phyloP scores from a whole-genome alignment of 92 coral and sea anemone species.

The Phenganax marumi region DNA sequence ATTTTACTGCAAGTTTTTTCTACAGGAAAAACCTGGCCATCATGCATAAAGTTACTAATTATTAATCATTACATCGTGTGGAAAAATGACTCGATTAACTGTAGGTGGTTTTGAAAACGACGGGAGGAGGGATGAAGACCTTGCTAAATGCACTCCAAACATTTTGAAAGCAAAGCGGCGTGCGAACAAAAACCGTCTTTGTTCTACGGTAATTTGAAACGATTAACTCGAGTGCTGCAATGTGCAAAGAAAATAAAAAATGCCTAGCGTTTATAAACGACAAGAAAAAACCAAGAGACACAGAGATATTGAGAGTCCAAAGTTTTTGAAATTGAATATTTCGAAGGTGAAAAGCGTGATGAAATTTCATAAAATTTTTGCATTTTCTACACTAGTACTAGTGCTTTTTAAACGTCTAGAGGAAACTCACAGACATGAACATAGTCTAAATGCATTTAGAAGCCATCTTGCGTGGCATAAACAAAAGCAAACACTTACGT shows the following conservation, averaged over 20 bases:
- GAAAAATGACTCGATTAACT: neutral
- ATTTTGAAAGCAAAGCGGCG: neutral
- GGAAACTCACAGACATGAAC: neutral
- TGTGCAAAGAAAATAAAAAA: neutral
- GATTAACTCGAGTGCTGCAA: neutral
- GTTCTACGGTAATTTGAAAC: neutral
- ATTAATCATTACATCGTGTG: neutral
- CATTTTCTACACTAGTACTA: neutral
- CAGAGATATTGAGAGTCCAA: too few relatives aligned
- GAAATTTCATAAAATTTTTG: neutral
- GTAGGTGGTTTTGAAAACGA: neutral
- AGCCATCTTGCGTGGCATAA: neutral
- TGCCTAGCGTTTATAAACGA: neutral
- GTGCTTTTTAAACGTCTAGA: neutral
- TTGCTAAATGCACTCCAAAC: slow-evolving; percentile 5
- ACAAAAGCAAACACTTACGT: slow-evolving; percentile 1
- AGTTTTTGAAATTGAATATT: neutral
- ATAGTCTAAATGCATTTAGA: neutral
- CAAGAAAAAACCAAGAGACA: too few relatives aligned
- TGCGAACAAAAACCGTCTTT: slow-evolving; percentile 5
- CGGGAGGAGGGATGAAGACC: neutral
- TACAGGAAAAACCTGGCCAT: too few relatives aligned
- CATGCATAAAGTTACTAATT: too few relatives aligned
- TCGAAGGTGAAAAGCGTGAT: neutral
- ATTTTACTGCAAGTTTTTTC: too few relatives aligned